Evolutionary conservation across 2,888 invertebrate species (phyloP), one percentile per base, ranked within the genome.

Genomic region (Shargacucullia verbasci): DNA sequence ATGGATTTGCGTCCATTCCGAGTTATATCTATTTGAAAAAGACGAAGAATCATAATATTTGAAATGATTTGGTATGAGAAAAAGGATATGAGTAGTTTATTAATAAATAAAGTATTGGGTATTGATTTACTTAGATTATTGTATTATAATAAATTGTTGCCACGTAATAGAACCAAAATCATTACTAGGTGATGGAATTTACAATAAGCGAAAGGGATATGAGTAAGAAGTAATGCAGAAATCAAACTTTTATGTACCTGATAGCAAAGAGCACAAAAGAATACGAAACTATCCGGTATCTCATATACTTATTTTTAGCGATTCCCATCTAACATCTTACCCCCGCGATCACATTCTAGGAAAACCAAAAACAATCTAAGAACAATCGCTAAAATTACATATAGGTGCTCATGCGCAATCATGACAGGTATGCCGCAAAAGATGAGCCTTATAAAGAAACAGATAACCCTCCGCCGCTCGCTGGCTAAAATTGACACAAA

Each of bases 401-500:
- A 78, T 78, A 85, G 80, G 54, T 41, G 37, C 44, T 82, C 87
- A 90, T 41, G 37, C 44, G 83, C 87, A 90, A 90, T 91, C 87
- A 82, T 63, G 69, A 60, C 46, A 70, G 82, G 88, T 88, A 89
- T 90, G 70, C 79, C 80, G 82, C 86, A 88, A 86, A 87, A 85
- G 85, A 83, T 82, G 87, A 84, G 85, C 85, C 58, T 61, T 65
- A 63, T 66, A 67, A 60, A 69, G 73, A 46, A 65, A 35, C 54
- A 25, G 65, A 69, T 82, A 83, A 81, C 80, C 78, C 76, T 71
- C 60, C 59, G 58, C 70, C 57, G 71, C 73, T 77, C 71, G 60
- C 72, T 64, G 70, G 75, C 73, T 77, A 73, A 88, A 89, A 90
- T 89, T 88, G 89, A 90, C 91, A 90, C 83, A 76, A 76, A 77